Evolutionary conservation across 2,113 vertebrate genomes (phyloP).

Genomic region (Sylvietta virens): DNA sequence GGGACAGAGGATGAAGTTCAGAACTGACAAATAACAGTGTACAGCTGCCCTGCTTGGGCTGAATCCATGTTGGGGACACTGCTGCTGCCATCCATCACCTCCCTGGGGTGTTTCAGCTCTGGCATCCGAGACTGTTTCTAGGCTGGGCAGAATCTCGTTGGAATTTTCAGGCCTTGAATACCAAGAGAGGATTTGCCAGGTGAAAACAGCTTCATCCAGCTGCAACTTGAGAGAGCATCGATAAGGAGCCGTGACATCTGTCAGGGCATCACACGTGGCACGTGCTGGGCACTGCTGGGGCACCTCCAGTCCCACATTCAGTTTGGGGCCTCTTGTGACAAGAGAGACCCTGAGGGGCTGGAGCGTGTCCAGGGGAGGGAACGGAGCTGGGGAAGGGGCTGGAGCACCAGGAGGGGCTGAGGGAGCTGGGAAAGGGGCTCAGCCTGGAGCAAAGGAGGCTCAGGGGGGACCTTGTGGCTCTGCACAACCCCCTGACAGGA

Average conservation of each 20-base stretch:
- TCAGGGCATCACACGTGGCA: not conserved
- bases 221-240: not conserved
- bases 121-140: not conserved
- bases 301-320: not conserved
- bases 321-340: not conserved
- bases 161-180: not conserved
- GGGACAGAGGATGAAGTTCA: not conserved
- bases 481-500: not conserved
- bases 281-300: not conserved
- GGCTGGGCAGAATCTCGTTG: not conserved
- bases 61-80: accelerated
- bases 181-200: not conserved
- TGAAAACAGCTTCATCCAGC: not conserved
- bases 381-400: not conserved
- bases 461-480: not conserved
- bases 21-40: not conserved
- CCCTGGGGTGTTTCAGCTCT: not conserved
- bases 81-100: accelerated
- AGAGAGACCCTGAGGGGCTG: not conserved
- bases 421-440: not conserved
- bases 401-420: not conserved
- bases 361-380: not conserved
- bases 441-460: not conserved
- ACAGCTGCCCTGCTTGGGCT: accelerated
- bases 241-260: accelerated